Base-by-base conservation (phyloP, 2,888 invertebrate species). In the Ichneumoninae sp. region DNA sequence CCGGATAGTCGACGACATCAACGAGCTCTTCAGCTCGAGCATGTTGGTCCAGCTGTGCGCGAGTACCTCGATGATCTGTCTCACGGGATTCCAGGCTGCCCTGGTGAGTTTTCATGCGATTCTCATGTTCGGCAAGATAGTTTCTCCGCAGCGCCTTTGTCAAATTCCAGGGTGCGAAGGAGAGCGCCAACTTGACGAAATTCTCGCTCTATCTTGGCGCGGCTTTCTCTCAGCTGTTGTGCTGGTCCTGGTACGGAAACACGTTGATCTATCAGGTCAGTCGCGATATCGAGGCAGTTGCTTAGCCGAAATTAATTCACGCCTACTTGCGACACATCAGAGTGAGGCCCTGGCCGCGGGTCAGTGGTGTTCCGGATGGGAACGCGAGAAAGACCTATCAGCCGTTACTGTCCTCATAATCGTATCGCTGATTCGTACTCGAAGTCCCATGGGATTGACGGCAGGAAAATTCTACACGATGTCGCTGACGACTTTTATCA, bases 31-130 rank as follows among this genome's bases (percentile, higher is more conserved):
- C 47, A 89, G 88, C 76, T 83, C 88, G 40, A 88, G 89, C 54
- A 88, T 91, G 88, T 80, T 92, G 81, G 87, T 89, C 22, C 93
- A 93, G 84, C 83, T 92, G 74, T 81, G 90, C n/a, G 89, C 89
- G 22, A 92, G 92, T 66, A 90, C 88, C 19, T 88, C 89, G 77
- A 91, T 91, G 75, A 92, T 93, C 86, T 93, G 93, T 81, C 83
- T 93, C 52, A 91, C 92, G 26, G 90, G 92, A 70, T 92, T 92
- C 78, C 92, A 92, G 85, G 90, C 90, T 30, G 85, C 89, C 36
- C 83, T 89, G 81, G 90, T 90, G 69, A 13, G 16, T 77, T 47
- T 54, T 16, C 10, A 10, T 4, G 36, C 60, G 13, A 60, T 44
- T 26, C 44, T 16, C 63, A 3, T 6, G 63, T 26, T 1, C 13